phyloP scores from a whole-genome alignment of 2,113 vertebrate genomes.

The Apistogramma diplotaenia region DNA sequence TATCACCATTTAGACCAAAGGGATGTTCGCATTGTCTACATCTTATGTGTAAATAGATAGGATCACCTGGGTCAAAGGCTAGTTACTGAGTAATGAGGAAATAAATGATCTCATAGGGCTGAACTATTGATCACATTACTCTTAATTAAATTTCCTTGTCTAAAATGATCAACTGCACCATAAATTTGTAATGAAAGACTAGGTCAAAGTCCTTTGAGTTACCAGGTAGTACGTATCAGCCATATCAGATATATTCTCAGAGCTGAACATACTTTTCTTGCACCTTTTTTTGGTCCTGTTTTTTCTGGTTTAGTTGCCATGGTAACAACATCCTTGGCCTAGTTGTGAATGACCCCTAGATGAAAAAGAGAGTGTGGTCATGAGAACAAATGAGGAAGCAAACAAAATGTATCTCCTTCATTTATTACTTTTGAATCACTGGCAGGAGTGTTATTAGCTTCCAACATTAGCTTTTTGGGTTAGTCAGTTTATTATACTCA shows the following conservation, averaged over 20 bases:
- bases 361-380: conserved; percentile 32
- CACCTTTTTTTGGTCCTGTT: conserved; percentile 25
- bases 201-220: background rate
- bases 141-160: background rate
- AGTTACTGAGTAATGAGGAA: background rate
- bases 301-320: conserved; percentile 65
- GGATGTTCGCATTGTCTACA: background rate
- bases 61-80: background rate
- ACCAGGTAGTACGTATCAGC: background rate
- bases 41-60: conserved; percentile 9
- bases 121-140: background rate
- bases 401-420: conserved; percentile 15
- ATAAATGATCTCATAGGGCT: background rate
- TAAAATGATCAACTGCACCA: background rate
- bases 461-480: background rate
- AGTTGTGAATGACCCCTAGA: conserved; percentile 70
- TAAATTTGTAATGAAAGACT: background rate
- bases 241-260: background rate
- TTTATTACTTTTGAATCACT: background rate
- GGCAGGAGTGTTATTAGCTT: background rate
- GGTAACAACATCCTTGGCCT: conserved; percentile 68
- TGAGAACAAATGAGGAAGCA: conserved; percentile 29
- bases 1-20: background rate
- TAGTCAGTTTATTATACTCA: background rate
- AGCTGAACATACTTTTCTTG: background rate